A percentile compares a stretch with the other conserved stretches of the same genome.
phyloP scores from a whole-genome alignment of 2,888 invertebrate species.

The Hemaris fuciformis region DNA sequence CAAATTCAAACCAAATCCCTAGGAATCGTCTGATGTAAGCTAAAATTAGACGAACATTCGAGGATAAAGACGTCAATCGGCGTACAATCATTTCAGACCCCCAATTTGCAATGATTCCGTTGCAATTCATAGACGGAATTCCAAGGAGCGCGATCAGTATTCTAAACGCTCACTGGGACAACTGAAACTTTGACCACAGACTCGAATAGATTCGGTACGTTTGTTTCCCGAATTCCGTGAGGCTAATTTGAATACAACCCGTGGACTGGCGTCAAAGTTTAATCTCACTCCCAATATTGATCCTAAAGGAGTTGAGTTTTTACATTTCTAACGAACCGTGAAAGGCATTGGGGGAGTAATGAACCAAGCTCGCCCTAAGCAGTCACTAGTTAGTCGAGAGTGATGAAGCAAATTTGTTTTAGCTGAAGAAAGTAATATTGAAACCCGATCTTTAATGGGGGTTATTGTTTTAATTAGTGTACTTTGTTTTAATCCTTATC shows the following conservation, averaged over 20 bases:
- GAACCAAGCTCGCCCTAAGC: constrained; percentile 37
- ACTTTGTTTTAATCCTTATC: neutral
- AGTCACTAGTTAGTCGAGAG: constrained; percentile 29
- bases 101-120: neutral
- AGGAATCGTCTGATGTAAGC: neutral
- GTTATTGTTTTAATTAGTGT: constrained; percentile 6
- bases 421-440: constrained; percentile 14
- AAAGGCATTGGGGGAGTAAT: constrained; percentile 49
- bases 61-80: neutral
- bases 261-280: constrained; percentile 52
- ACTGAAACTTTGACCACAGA: constrained; percentile 47
- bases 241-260: constrained; percentile 53
- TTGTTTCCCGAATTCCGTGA: constrained; percentile 46
- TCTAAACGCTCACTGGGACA: constrained; percentile 35
- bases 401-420: constrained; percentile 31
- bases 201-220: constrained; percentile 39
- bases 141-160: constrained; percentile 38
- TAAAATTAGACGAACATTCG: neutral
- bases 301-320: constrained; percentile 60
- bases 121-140: constrained; percentile 18
- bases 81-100: neutral
- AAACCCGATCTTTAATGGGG: constrained; percentile 8
- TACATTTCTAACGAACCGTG: constrained; percentile 67
- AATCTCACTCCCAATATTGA: constrained; percentile 63
- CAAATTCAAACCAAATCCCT: neutral